Percentiles rank a stretch among this genome's conserved stretches.
Evolutionary conservation across 2,888 invertebrate species (phyloP).

Genomic region (Chorisops tibialis): DNA sequence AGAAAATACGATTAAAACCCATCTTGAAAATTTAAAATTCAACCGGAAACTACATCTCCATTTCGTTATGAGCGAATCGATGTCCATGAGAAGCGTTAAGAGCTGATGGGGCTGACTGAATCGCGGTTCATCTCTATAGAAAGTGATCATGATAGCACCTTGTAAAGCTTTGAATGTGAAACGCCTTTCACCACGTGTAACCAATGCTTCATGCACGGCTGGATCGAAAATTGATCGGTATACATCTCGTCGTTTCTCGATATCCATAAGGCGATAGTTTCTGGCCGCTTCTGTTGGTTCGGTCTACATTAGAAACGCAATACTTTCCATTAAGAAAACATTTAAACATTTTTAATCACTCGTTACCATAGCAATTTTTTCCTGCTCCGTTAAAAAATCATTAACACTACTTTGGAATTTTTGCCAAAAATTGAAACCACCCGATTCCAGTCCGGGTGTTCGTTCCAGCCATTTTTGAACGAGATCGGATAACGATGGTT

Average conservation of each 20-base stretch:
- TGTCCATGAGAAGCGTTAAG: constrained; percentile 91
- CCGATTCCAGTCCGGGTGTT: constrained; percentile 83
- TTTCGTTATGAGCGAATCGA: constrained; percentile 96
- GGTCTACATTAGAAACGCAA: constrained; percentile 51
- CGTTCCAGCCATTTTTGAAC: constrained; percentile 92
- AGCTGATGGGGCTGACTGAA: constrained; percentile 98
- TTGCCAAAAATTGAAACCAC: constrained; percentile 91
- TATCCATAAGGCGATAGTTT: constrained; percentile 66
- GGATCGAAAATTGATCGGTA: constrained; percentile 89
- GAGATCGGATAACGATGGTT: constrained; percentile 79
- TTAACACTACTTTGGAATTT: constrained; percentile 77
- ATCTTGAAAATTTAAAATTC: background rate
- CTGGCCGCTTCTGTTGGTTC: constrained; percentile 62
- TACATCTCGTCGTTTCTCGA: constrained; percentile 75
- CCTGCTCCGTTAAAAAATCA: constrained; percentile 67
- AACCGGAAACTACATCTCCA: constrained; percentile 82
- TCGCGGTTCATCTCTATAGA: constrained; percentile 94
- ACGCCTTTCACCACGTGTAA: constrained; percentile 70
- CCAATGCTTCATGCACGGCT: constrained; percentile 75
- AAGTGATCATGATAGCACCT: constrained; percentile 96
- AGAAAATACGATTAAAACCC: background rate
- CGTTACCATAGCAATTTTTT: constrained; percentile 56
- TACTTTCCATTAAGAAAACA: too few species aligned
- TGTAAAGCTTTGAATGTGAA: constrained; percentile 89
- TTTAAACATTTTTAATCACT: constrained; percentile 14